Evolutionary conservation across 2,113 vertebrate species (phyloP).

Genomic region (Pholis gunnellus): DNA sequence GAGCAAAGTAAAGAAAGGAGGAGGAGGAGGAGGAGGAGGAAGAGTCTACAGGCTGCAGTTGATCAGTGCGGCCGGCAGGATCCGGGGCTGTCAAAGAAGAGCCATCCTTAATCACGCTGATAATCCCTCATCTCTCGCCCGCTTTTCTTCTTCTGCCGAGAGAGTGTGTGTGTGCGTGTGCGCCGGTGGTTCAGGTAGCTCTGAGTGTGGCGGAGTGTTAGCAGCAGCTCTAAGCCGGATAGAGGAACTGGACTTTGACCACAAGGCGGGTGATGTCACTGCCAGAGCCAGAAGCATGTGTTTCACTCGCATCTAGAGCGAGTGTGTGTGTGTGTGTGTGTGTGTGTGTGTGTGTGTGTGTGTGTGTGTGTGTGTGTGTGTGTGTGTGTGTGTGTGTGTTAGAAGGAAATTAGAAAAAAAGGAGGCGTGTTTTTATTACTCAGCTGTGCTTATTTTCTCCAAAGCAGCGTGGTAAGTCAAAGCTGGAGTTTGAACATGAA

Average conservation of each 20-base stretch:
- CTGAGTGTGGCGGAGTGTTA: slow-evolving; percentile 58
- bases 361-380: not conserved
- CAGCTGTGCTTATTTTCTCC: slow-evolving; percentile 62
- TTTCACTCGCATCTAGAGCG: slow-evolving; percentile 37
- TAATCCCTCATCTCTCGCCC: slow-evolving; percentile 68
- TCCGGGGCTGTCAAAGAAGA: slow-evolving; percentile 58
- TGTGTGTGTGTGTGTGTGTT: not conserved
- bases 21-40: slow-evolving; percentile 12
- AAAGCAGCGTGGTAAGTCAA: slow-evolving; percentile 34
- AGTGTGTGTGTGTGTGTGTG: slow-evolving; percentile 1
- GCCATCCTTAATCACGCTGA: slow-evolving; percentile 60
- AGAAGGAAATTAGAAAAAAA: slow-evolving; percentile 36
- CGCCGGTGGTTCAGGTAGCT: slow-evolving; percentile 39
- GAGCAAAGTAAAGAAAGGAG: not conserved
- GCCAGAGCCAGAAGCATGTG: slow-evolving; percentile 73
- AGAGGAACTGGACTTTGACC: slow-evolving; percentile 87
- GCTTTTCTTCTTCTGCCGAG: slow-evolving; percentile 20
- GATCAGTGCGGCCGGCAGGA: slow-evolving; percentile 14
- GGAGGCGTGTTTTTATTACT: slow-evolving; percentile 49
- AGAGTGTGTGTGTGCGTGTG: slow-evolving; percentile 21
- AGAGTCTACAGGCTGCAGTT: slow-evolving; percentile 23
- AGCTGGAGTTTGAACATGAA: slow-evolving; percentile 7
- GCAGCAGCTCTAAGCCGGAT: slow-evolving; percentile 76
- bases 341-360: slow-evolving; percentile 19
- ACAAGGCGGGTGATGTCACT: slow-evolving; percentile 84